These are phyloP conservation scores for Polia nebulosa DNA, from an alignment of 2,888 invertebrate species.

Conservation along the genomic window DNA sequence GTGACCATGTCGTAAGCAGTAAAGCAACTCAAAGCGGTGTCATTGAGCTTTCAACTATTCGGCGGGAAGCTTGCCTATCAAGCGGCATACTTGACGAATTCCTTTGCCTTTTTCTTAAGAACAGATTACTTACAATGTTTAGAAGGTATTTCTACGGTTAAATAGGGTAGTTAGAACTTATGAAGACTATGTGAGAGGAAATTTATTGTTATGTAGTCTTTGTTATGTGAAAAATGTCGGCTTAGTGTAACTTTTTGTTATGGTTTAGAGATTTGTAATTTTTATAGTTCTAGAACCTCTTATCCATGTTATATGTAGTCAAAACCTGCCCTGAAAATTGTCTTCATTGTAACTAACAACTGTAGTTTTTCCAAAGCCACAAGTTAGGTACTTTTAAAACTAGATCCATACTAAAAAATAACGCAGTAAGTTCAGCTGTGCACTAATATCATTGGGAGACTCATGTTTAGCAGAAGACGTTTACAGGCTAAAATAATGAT, in stretches of 20 bases:
- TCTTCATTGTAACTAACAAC: not conserved
- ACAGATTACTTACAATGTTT: conserved; percentile 58
- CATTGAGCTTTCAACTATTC: conserved; percentile 86
- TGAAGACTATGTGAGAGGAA: conserved; percentile 18
- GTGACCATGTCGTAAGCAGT: conserved; percentile 60
- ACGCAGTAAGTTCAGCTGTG: not conserved
- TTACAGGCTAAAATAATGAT: not conserved
- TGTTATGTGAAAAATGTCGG: not conserved
- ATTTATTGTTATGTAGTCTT: conserved; percentile 15
- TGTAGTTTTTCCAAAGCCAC: not conserved
- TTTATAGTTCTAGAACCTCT: too few species aligned
- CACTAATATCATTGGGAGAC: not conserved
- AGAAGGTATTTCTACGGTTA: conserved; percentile 38
- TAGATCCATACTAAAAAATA: not conserved
- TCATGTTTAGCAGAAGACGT: not conserved
- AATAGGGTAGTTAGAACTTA: conserved; percentile 18
- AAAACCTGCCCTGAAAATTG: not conserved
- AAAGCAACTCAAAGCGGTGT: conserved; percentile 74
- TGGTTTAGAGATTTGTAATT: not conserved
- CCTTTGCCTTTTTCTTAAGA: conserved; percentile 57
- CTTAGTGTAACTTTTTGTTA: not conserved
- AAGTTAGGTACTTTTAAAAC: not conserved
- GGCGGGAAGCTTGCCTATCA: conserved; percentile 68
- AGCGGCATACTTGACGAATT: conserved; percentile 60
- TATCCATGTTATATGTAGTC: not conserved